A percentile compares a stretch with the other conserved stretches of the same genome.
Conservation (phyloP, 2,113 vertebrate species). For the Cisticola juncidis region DNA sequence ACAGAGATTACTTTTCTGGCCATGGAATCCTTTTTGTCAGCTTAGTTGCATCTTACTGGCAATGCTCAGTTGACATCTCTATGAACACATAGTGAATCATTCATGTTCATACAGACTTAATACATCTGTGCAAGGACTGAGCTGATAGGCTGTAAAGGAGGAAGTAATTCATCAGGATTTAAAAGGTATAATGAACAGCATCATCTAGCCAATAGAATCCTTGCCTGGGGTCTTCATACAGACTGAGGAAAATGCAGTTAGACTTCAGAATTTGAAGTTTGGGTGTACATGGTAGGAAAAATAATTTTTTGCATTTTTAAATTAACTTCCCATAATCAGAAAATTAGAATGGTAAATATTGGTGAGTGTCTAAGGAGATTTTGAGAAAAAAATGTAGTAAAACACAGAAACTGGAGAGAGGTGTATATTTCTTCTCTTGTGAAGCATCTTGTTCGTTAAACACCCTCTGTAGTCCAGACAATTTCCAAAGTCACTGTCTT, state of each 20-base stretch:
- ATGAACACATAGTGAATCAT: fast-evolving
- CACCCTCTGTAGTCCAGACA: background rate
- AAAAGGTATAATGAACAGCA: background rate
- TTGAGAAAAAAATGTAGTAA: background rate
- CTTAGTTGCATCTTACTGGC: background rate
- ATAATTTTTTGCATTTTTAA: background rate
- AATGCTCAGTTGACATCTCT: background rate
- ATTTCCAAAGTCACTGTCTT: background rate
- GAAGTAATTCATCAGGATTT: background rate
- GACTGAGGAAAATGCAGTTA: background rate
- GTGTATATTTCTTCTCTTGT: background rate
- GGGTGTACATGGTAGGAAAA: background rate
- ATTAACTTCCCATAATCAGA: background rate
- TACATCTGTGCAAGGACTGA: background rate
- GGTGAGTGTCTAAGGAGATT: background rate
- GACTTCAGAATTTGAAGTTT: background rate
- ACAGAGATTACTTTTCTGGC: background rate
- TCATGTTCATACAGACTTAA: background rate
- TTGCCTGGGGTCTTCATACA: background rate
- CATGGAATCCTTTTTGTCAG: background rate
- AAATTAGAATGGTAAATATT: background rate
- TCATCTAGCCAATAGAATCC: background rate
- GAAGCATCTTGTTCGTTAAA: background rate
- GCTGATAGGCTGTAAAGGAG: background rate
- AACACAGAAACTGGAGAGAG: background rate